Conservation (phyloP, 2,113 vertebrate species). For the Pristiophorus japonicus region DNA sequence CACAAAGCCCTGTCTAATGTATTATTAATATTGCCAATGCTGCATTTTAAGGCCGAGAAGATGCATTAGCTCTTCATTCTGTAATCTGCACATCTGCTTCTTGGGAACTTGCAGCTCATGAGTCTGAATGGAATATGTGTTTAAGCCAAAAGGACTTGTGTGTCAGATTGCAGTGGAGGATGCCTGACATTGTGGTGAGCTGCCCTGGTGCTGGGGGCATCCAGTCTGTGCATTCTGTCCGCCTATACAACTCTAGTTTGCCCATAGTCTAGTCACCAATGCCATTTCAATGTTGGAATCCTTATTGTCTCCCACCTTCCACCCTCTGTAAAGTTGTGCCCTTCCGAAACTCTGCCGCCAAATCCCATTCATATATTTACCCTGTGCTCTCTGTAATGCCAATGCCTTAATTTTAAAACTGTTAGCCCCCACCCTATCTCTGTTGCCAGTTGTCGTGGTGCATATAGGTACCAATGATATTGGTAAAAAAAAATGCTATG, state of each 20-base stretch:
- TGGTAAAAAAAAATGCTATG: no score
- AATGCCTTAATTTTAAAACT: neutral
- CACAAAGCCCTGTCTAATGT: neutral
- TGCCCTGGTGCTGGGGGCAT: neutral
- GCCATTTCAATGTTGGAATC: neutral
- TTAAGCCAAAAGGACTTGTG: neutral
- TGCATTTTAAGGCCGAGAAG: neutral
- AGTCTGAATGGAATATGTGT: neutral
- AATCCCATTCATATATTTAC: neutral
- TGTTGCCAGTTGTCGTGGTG: no score
- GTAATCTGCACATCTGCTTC: neutral
- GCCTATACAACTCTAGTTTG: neutral
- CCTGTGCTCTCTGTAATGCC: neutral
- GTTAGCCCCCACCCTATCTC: neutral
- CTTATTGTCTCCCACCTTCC: neutral
- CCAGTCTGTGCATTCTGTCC: neutral
- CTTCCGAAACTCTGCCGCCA: neutral
- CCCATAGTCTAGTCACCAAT: no score
- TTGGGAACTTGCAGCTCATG: neutral
- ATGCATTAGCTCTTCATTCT: neutral
- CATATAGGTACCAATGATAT: no score
- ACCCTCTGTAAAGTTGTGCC: neutral
- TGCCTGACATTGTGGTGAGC: neutral
- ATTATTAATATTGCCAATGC: neutral
- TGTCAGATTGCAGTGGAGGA: neutral